Conservation (phyloP, 2,888 invertebrate species). For the Agonum fuliginosum region DNA sequence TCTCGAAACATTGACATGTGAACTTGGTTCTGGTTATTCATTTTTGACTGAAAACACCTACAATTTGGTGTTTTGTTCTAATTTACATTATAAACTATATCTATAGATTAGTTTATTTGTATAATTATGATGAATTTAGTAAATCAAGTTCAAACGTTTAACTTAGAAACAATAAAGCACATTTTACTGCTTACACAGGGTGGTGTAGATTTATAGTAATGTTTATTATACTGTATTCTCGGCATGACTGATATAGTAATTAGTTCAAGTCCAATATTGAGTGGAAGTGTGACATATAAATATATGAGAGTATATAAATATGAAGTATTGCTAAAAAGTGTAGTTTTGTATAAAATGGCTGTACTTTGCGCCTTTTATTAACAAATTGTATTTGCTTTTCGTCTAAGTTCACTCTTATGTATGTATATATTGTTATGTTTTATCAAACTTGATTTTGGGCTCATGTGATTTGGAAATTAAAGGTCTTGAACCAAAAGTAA, state of each 20-base stretch:
- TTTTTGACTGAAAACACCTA: background rate
- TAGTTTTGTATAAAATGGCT: conserved; percentile 56
- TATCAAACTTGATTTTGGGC: no score
- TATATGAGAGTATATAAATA: conserved; percentile 41
- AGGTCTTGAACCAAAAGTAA: conserved; percentile 7
- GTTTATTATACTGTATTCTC: conserved; percentile 47
- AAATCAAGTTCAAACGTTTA: conserved; percentile 56
- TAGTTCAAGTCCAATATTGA: conserved; percentile 41
- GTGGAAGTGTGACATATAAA: conserved; percentile 39
- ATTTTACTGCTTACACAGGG: conserved; percentile 64
- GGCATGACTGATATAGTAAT: conserved; percentile 49
- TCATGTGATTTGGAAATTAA: conserved; percentile 32
- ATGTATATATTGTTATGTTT: conserved; percentile 42
- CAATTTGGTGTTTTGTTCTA: background rate
- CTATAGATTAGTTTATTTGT: conserved; percentile 42
- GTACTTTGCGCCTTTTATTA: conserved; percentile 53
- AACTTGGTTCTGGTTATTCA: conserved; percentile 32
- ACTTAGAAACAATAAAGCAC: conserved; percentile 59
- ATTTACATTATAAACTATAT: conserved; percentile 1
- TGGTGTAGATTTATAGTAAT: conserved; percentile 63
- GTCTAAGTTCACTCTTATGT: conserved; percentile 37
- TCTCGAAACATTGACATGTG: conserved; percentile 53
- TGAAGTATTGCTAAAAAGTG: conserved; percentile 40
- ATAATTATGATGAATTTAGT: conserved; percentile 39
- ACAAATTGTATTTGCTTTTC: conserved; percentile 26